Evolutionary conservation across 2,888 invertebrate genomes (phyloP).

Genomic region (Eupithecia insigniata): DNA sequence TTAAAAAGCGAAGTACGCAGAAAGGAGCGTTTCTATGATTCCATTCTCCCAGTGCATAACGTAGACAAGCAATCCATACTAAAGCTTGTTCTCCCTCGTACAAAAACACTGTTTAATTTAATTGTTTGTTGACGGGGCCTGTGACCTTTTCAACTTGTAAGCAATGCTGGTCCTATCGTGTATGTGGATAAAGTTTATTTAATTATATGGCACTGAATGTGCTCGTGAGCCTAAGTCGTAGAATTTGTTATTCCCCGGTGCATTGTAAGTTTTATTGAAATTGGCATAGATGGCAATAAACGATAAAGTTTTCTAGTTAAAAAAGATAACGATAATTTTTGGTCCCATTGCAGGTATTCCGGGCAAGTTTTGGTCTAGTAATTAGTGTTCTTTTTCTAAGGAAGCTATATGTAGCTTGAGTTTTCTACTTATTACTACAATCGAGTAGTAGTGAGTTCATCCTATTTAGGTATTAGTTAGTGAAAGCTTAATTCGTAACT

Average conservation of each 20-base stretch:
- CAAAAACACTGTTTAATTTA: no score
- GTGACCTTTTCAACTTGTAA: no score
- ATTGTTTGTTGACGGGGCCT: no score
- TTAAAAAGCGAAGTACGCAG: no score
- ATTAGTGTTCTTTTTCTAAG: background rate
- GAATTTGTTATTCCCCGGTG: background rate
- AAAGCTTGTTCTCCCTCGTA: background rate
- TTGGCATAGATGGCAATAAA: background rate
- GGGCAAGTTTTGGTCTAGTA: background rate
- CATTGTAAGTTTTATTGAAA: slow-evolving; percentile 2
- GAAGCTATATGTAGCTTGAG: background rate
- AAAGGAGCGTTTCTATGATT: background rate
- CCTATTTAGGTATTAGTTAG: background rate
- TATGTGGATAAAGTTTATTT: background rate
- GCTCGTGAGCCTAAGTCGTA: background rate
- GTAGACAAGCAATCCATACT: background rate
- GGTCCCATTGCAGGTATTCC: background rate
- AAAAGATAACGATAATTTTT: slow-evolving; percentile 1
- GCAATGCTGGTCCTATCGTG: background rate
- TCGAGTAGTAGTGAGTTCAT: background rate
- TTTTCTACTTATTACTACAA: background rate
- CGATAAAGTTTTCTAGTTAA: background rate
- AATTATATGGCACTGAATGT: background rate
- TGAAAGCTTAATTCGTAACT: no score
- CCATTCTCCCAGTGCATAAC: background rate